Evolutionary conservation across 2,797 vertebrate genomes (phyloP).

Genomic region (Bufotes viridis): DNA sequence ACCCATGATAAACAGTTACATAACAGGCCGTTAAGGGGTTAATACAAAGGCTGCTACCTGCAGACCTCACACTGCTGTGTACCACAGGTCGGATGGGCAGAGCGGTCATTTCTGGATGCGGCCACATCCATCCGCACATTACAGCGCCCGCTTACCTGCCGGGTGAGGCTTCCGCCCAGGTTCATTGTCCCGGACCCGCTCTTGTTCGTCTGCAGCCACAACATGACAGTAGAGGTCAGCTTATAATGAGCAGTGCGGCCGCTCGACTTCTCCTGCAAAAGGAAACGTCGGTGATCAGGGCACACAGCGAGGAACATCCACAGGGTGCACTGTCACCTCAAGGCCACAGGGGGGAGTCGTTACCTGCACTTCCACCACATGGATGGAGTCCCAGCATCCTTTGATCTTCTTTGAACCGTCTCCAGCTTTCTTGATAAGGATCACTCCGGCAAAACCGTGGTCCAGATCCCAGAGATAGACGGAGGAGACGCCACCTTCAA

Average conservation of each 20-base stretch:
- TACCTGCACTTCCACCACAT: constrained; percentile 99
- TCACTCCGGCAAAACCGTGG: constrained; percentile 97
- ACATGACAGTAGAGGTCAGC: constrained; percentile 98
- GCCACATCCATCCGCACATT: not conserved
- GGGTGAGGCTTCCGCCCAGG: constrained; percentile 95
- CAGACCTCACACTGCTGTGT: too few relatives aligned
- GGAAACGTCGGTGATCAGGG: not conserved
- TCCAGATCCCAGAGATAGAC: constrained; percentile 99
- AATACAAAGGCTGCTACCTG: too few relatives aligned
- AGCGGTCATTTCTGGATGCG: too few relatives aligned
- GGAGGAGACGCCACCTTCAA: constrained; percentile 97
- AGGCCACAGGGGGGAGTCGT: constrained; percentile 14
- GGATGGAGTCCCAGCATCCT: constrained; percentile 99
- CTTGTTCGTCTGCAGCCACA: constrained; percentile 99
- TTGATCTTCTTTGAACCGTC: constrained; percentile 99
- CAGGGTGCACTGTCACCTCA: not conserved
- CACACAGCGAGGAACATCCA: not conserved
- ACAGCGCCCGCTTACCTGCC: constrained; percentile 82
- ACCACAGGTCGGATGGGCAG: too few relatives aligned
- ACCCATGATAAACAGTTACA: too few relatives aligned
- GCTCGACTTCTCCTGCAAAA: constrained; percentile 91
- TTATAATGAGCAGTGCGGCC: constrained; percentile 98
- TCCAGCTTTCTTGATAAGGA: constrained; percentile 99
- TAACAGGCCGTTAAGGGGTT: too few relatives aligned
- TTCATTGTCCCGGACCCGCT: constrained; percentile 98